A percentile compares a stretch with the other conserved stretches of the same genome.
phyloP scores from a whole-genome alignment of 2,888 invertebrate genomes.

The Trichopoda pennipes region DNA sequence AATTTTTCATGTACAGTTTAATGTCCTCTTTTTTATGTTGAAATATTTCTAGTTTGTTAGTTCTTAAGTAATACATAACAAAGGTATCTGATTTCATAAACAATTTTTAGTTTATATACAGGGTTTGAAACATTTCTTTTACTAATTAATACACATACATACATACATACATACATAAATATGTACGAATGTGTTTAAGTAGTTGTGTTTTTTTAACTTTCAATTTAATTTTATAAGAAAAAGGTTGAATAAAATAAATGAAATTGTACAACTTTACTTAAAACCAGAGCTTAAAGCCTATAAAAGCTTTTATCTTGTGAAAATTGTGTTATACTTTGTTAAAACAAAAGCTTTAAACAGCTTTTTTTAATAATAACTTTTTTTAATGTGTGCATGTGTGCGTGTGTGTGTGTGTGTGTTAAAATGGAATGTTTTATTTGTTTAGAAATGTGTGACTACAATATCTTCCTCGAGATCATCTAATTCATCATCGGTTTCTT shows the following conservation, averaged over 20 bases:
- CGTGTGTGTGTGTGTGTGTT: conserved; percentile 49
- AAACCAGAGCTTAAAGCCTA: conserved; percentile 58
- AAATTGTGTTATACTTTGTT: conserved; percentile 53
- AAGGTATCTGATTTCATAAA: conserved; percentile 44
- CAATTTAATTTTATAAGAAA: conserved; percentile 47
- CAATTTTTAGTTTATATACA: conserved; percentile 64
- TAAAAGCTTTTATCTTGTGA: conserved; percentile 60
- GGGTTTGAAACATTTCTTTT: conserved; percentile 38
- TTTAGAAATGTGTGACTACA: conserved; percentile 90
- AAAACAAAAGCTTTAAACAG: conserved; percentile 66
- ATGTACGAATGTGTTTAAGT: no score
- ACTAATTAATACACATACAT: no score
- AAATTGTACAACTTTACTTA: conserved; percentile 62
- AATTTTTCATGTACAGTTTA: conserved; percentile 15
- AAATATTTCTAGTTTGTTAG: conserved; percentile 36
- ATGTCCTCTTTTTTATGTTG: conserved; percentile 28
- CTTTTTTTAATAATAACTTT: conserved; percentile 56
- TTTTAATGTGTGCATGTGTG: conserved; percentile 9
- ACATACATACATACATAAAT: no score
- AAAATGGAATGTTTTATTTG: conserved; percentile 22
- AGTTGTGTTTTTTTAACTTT: conserved; percentile 50
- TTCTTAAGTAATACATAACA: conserved; percentile 53
- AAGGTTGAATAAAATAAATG: conserved; percentile 19
- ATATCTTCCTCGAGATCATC: conserved; percentile 94
- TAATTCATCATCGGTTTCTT: conserved; percentile 92